phyloP scores from a whole-genome alignment of 2,797 vertebrate genomes.

The Sylvilagus floridanus region DNA sequence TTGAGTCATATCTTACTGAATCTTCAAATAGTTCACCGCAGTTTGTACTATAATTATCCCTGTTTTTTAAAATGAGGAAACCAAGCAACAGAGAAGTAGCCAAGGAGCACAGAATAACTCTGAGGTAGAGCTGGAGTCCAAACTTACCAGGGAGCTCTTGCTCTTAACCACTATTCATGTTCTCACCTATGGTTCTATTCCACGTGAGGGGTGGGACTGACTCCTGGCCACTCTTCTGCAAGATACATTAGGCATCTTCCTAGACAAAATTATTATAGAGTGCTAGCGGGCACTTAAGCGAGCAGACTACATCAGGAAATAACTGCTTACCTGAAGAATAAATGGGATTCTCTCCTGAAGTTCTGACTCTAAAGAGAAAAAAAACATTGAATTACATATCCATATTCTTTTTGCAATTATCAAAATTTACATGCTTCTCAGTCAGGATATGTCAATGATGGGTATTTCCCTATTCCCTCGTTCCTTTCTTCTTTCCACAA shows the following conservation, averaged over 20 bases:
- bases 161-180: constrained; percentile 3
- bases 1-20: constrained; percentile 6
- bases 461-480: constrained; percentile 18
- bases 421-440: constrained; percentile 33
- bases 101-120: constrained; percentile 26
- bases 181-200: background rate
- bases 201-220: background rate
- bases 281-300: constrained; percentile 29
- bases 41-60: constrained; percentile 5
- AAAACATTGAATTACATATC: constrained; percentile 64
- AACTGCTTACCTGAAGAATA: constrained; percentile 86
- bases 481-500: constrained; percentile 40
- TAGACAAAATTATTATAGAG: constrained; percentile 41
- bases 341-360: constrained; percentile 67
- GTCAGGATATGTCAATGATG: constrained; percentile 30
- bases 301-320: constrained; percentile 50
- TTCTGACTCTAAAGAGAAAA: constrained; percentile 76
- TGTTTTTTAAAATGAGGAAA: constrained; percentile 46
- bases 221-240: constrained; percentile 15
- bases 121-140: constrained; percentile 9
- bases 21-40: constrained; percentile 35
- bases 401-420: constrained; percentile 42
- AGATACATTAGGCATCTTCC: constrained; percentile 13
- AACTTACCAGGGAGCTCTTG: constrained; percentile 14
- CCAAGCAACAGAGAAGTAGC: background rate